Base-by-base conservation (phyloP, 2,888 invertebrate genomes). In the Himalopsyche japonica region DNA sequence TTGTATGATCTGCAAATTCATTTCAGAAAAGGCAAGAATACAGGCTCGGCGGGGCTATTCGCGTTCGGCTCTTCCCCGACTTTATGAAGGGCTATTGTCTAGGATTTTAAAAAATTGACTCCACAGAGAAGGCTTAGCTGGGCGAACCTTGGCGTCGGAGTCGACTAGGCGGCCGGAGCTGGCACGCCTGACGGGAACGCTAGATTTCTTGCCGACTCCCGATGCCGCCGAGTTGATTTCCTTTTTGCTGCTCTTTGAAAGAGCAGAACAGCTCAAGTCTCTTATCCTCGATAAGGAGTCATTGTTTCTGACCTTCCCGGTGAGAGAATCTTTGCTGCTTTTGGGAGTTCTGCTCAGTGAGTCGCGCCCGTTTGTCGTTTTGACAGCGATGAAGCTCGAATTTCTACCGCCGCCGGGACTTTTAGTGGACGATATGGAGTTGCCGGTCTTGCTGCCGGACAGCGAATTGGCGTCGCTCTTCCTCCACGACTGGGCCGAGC, bases 111-210 rank as follows among this genome's bases (percentile, higher is more conserved):
- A 92, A 93, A 93, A 93, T 91, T 90, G 93, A 92, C 93, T 93
- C 95, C 95, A 95, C 93, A 95, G 94, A 91, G 93, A 93, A 90
- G 93, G 93, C 91, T 93, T 94, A 89, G 91, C 89, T 90, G 93
- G 91, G 90, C 95, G 95, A 94, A 95, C 95, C 95, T 95, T 95
- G 89, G 90, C 89, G 89, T 94, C 94, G 87, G 88, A 89, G 88
- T 89, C 89, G 87, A 89, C 89, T 87, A 89, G 88, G 85, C 89
- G 90, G 88, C 91, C 88, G 89, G 89, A 91, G 88, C 88, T 90
- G 87, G 88, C 89, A 86, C 89, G 88, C 82, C 89, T 86, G 48
- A 88, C 88, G 34, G 88, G 88, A 43, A 87, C 88, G 32, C 88
- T 81, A 70, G 87, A 87, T 84, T 87, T 87, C 83, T 88, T 88